Evolutionary conservation across 2,888 invertebrate genomes (phyloP).

Genomic region (Osedax fenrisi): DNA sequence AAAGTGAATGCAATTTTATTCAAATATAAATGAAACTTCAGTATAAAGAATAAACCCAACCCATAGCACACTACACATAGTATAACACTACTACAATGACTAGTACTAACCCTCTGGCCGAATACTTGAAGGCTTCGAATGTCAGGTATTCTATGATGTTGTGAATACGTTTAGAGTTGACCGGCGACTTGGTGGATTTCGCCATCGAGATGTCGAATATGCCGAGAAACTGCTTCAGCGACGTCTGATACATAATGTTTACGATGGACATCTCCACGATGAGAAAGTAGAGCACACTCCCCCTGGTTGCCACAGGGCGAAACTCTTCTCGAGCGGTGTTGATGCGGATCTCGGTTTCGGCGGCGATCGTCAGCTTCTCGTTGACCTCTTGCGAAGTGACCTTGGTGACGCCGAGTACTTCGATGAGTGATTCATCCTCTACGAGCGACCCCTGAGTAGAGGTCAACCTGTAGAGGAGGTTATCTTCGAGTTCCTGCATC

Average conservation of each 20-base stretch:
- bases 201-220: constrained; percentile 86
- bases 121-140: constrained; percentile 80
- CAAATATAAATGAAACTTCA: too few species aligned
- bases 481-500: constrained; percentile 88
- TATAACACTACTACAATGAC: background rate
- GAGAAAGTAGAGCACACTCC: constrained; percentile 83
- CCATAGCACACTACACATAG: too few species aligned
- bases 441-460: constrained; percentile 84
- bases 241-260: constrained; percentile 91
- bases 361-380: constrained; percentile 79
- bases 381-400: constrained; percentile 73
- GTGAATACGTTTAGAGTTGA: constrained; percentile 67
- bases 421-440: constrained; percentile 85
- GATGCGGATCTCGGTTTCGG: constrained; percentile 83
- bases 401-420: constrained; percentile 47
- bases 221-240: constrained; percentile 78
- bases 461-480: constrained; percentile 75
- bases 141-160: constrained; percentile 80
- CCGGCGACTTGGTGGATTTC: constrained; percentile 66
- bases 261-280: constrained; percentile 95
- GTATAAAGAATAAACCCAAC: too few species aligned
- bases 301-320: constrained; percentile 80
- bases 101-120: constrained; percentile 64
- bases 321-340: constrained; percentile 86
- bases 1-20: too few species aligned